These are phyloP conservation scores for Novumbra hubbsi DNA, from an alignment of 2,797 vertebrate species.

Conservation along the genomic window DNA sequence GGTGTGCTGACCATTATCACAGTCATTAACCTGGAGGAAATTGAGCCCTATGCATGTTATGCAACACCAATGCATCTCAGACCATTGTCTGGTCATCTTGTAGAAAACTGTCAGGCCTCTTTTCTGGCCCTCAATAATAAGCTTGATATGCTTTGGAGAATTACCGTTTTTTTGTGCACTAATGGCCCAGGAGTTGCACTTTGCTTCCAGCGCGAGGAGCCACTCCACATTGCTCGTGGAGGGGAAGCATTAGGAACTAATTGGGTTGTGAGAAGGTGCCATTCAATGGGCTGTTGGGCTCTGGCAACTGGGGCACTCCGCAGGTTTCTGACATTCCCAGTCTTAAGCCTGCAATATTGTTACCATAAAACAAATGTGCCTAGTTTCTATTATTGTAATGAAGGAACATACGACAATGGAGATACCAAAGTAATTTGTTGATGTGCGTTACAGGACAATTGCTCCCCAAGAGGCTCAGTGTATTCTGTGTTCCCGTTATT, in stretches of 20 bases:
- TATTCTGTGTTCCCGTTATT: background rate
- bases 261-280: constrained; percentile 22
- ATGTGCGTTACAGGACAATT: background rate
- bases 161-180: background rate
- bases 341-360: background rate
- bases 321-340: background rate
- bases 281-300: constrained; percentile 4
- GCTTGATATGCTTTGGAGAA: background rate
- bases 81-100: background rate
- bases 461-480: background rate
- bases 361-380: background rate
- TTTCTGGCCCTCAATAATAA: background rate
- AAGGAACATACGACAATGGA: background rate
- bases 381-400: background rate
- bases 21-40: background rate
- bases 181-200: constrained; percentile 2
- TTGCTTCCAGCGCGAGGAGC: background rate
- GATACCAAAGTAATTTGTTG: background rate
- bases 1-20: background rate
- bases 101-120: background rate
- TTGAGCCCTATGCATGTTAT: background rate
- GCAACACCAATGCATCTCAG: background rate
- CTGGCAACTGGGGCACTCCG: background rate
- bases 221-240: constrained; percentile 11
- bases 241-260: constrained; percentile 24